Base-by-base conservation (phyloP, 2,797 vertebrate genomes). In the Sciurus vulgaris region DNA sequence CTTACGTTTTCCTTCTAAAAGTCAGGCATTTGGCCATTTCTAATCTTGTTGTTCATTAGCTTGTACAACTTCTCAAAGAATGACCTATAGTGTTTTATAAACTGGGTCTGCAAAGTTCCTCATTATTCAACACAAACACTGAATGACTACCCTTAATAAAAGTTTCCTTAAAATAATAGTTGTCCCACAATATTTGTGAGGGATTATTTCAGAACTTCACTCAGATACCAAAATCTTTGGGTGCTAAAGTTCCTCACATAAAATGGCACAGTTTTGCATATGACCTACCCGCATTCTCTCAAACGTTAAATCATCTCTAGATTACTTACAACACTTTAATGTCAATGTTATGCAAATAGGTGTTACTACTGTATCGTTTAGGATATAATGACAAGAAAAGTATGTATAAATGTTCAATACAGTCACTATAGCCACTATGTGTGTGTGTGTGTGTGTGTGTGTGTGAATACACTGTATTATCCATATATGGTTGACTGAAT, bases 1-100 rank as follows among this genome's bases (percentile, higher is more conserved):
- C 11, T 70, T 81, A 81, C 4, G 35, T 44, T 63, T 81, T 81
- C 51, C 67, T 63, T 94, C 59, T 86, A 33, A 69, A 88, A 85
- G 33, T 86, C 33, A 70, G 44, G 79, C 2, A 33, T 56, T 14
- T 76, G 59, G 7, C 63, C 69, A 63, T 91, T 63, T 72, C 12
- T 72, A 65, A 88, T 65, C 30, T 44, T 30, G 9, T 78, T 65
- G 28, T 17, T 72, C 70, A 56, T 77, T 54, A 65, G 20, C 72
- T 79, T 65, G 33, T 15, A 94, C 28, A 73, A 18, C 47, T 73
- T 89, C 38, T 89, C 41, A 59, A 84, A 91, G 61, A 87, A 85
- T 30, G 24, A 65, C 59, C 20, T n/a, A 89, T 5, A 30, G 28
- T 44, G 33, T 38, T 59, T 24, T 61, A 76, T 65, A 38, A 26